Percentiles rank a stretch among this genome's conserved stretches.
phyloP scores from a whole-genome alignment of 2,888 invertebrate genomes.

The Dione vanillae region DNA sequence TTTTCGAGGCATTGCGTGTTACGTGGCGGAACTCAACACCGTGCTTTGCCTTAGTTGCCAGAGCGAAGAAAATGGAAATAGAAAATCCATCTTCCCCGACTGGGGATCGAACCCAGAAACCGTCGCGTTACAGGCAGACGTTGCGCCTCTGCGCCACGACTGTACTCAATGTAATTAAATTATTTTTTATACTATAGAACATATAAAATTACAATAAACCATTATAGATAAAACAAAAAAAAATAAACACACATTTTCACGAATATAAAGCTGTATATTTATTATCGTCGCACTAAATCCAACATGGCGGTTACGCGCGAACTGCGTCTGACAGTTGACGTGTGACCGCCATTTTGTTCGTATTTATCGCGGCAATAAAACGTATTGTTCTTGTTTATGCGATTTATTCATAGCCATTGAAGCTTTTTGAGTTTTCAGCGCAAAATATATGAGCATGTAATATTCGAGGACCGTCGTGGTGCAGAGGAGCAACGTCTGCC shows the following conservation, averaged over 20 bases:
- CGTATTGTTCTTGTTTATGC: conserved; percentile 47
- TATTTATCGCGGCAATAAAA: conserved; percentile 51
- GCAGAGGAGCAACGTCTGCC: too few species aligned
- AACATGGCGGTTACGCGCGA: conserved; percentile 38
- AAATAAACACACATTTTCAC: background rate
- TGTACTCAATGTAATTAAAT: too few species aligned
- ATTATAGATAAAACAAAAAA: background rate
- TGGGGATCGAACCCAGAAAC: too few species aligned
- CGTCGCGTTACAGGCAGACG: too few species aligned
- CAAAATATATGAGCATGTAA: background rate
- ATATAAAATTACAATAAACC: background rate
- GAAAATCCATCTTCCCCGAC: too few species aligned
- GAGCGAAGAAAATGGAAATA: too few species aligned
- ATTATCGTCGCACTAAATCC: conserved; percentile 24
- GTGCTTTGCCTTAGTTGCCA: too few species aligned
- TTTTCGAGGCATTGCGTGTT: too few species aligned
- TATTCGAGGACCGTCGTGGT: too few species aligned
- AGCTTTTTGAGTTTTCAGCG: conserved; percentile 5
- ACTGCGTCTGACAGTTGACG: conserved; percentile 53
- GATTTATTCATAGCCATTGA: conserved; percentile 26
- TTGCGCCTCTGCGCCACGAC: too few species aligned
- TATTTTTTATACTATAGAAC: too few species aligned
- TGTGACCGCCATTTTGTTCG: conserved; percentile 53
- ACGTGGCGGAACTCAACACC: too few species aligned
- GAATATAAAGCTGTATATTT: conserved; percentile 19